phyloP scores from a whole-genome alignment of 2,797 vertebrate genomes.

The Cebuella pygmaea region DNA sequence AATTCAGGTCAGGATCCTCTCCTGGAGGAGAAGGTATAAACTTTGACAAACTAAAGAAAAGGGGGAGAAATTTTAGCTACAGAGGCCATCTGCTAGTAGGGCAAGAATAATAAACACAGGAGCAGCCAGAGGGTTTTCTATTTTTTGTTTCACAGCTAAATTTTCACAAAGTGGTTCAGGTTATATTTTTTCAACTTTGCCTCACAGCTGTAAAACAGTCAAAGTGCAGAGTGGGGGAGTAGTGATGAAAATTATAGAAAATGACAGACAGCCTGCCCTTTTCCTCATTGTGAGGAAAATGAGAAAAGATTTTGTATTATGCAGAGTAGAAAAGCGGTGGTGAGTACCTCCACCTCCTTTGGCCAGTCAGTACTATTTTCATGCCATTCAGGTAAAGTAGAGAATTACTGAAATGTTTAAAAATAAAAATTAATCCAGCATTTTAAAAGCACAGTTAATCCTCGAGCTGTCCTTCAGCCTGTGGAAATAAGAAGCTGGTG shows the following conservation, averaged over 20 bases:
- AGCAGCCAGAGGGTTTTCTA: not conserved
- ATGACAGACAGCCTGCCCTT: not conserved
- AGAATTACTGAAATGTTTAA: not conserved
- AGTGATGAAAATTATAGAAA: not conserved
- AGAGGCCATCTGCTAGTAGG: not conserved
- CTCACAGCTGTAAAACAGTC: not conserved
- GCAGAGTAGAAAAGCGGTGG: not conserved
- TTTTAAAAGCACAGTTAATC: not conserved
- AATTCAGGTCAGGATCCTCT: not conserved
- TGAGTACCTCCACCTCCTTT: not conserved
- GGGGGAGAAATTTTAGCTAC: not conserved
- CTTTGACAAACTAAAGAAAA: conserved; percentile 26
- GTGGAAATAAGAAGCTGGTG: not conserved
- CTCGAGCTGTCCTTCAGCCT: not conserved
- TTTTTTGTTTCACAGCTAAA: not conserved
- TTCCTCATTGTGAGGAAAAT: not conserved
- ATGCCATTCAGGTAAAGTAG: not conserved
- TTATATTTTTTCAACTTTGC: not conserved
- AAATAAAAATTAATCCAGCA: not conserved
- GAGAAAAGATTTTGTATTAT: not conserved
- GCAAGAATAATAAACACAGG: not conserved
- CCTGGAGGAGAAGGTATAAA: not conserved
- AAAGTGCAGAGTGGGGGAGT: not conserved
- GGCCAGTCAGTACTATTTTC: not conserved
- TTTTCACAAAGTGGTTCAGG: not conserved